phyloP scores from a whole-genome alignment of 2,113 vertebrate genomes.

The Balaeniceps rex region DNA sequence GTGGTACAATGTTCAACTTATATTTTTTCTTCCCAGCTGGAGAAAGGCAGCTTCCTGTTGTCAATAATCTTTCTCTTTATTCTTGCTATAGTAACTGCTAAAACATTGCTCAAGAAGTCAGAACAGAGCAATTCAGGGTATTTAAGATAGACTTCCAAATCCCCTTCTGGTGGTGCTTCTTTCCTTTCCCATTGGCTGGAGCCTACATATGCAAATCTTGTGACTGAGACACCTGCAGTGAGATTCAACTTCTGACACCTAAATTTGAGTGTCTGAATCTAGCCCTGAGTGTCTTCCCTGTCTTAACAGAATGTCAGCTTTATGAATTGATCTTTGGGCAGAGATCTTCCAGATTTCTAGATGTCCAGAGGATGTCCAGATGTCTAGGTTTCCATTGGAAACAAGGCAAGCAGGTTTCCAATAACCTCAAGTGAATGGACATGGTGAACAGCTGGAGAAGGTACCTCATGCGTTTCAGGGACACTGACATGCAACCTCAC shows the following conservation, averaged over 20 bases:
- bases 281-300: background rate
- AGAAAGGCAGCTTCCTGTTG: background rate
- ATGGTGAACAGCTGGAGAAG: background rate
- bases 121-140: background rate
- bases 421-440: background rate
- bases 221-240: background rate
- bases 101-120: background rate
- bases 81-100: background rate
- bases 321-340: background rate
- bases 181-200: background rate
- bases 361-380: background rate
- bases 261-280: background rate
- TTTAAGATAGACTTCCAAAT: background rate
- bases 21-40: background rate
- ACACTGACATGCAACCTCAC: background rate
- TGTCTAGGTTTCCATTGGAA: background rate
- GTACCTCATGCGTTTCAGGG: background rate
- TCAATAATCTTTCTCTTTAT: background rate
- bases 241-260: background rate
- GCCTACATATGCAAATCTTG: background rate
- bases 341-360: background rate
- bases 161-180: background rate
- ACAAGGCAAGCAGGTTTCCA: background rate
- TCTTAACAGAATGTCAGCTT: background rate
- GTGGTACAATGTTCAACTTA: background rate